phyloP scores from a whole-genome alignment of 2,888 invertebrate species.

The Prionchulus punctatus region DNA sequence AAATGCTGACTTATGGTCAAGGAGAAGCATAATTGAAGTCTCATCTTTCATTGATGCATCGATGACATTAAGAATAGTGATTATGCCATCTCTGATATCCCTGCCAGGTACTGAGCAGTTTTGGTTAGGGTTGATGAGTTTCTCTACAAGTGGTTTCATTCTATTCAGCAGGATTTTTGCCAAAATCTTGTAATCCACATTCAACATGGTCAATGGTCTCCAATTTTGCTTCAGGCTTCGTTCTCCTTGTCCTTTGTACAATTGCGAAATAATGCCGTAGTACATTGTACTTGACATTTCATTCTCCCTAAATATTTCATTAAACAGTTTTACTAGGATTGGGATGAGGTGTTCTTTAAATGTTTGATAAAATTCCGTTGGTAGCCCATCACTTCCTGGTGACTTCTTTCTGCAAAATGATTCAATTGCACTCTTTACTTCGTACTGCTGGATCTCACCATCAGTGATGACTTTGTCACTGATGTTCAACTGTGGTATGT shows the following conservation, averaged over 20 bases:
- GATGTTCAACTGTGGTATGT: too few species aligned
- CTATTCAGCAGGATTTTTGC: not conserved
- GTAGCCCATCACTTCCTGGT: not conserved
- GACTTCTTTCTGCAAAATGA: not conserved
- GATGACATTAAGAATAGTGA: not conserved
- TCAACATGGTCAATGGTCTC: not conserved
- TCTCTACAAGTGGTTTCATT: not conserved
- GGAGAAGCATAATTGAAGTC: too few species aligned
- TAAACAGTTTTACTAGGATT: too few species aligned
- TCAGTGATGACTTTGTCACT: too few species aligned
- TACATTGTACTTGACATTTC: not conserved
- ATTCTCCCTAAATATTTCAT: not conserved
- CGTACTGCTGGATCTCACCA: too few species aligned
- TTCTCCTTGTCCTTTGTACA: not conserved
- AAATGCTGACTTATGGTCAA: too few species aligned
- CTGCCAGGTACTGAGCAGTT: not conserved
- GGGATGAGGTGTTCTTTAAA: too few species aligned
- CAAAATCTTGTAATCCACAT: not conserved
- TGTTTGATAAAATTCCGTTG: not conserved
- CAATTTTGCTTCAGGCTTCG: not conserved
- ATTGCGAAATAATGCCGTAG: not conserved
- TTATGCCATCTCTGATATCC: not conserved
- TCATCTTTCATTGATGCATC: too few species aligned
- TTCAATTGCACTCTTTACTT: too few species aligned
- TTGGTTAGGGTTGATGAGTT: not conserved